Base-by-base conservation (phyloP, 2,797 vertebrate species). In the Avahi laniger region DNA sequence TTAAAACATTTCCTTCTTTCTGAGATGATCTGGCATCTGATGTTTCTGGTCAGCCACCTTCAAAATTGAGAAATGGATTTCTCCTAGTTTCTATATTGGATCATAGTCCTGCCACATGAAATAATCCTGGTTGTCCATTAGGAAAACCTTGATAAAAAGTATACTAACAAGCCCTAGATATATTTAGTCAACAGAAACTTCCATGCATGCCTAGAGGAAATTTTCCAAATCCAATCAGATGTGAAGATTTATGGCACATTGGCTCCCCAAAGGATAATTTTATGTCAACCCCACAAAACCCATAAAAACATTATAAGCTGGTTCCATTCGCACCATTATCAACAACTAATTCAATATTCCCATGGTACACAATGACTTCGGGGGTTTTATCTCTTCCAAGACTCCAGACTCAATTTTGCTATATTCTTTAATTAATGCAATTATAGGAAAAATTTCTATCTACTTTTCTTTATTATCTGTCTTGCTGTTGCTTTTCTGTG, bases 191-290 rank as follows among this genome's bases (percentile, higher is more conserved):
- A 73, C 14, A 11, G n/a, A 91, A 91, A 85, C 28, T 28, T 89
- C 33, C 41, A 46, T 57, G n/a, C 20, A 38, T 70, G 52, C 12
- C 83, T 24, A 57, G 20, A 41, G 12, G 6, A 41, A 80, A 85
- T 85, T 95, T 95, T 85, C 33, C 46, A 85, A 89, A 79, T 46
- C 78, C 35, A 87, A 4, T 59, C 35, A 80, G 20, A 88, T 75
- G 24, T 17, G 52, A 26, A 38, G 24, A 76, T 70, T 83, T 83
- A 73, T 43, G n/a, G 28, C 20, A 69, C 20, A 54, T 75, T 82
- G 70, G 24, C 15, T 33, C 15, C 4, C 33, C n/a, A 52, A 79
- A 70, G n/a, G 57, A 85, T n/a, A 94, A 79, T 10, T 72, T 89
- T 38, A 92, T 52, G 57, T 35, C 89, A 54, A 59, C 18, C 17